Conservation (phyloP, 2,113 vertebrate species). For the Platichthys flesus region DNA sequence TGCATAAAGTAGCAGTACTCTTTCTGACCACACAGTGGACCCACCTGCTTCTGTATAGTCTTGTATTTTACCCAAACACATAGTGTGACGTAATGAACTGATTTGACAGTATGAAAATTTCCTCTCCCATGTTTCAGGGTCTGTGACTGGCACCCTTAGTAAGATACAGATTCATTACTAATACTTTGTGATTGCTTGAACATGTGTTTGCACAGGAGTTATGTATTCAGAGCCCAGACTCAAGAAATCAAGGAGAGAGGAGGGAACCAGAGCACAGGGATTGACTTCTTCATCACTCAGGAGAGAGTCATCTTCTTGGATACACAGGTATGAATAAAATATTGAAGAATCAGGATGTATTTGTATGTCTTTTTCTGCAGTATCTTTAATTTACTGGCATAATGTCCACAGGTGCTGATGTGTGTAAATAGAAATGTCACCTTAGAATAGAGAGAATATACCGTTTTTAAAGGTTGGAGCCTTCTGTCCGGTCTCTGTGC, state of each 20-base stretch:
- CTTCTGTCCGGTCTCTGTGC: no score
- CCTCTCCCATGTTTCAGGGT: background rate
- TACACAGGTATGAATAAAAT: constrained; percentile 85
- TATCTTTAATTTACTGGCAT: no score
- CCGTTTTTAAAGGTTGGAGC: no score
- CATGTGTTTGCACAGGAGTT: constrained; percentile 78
- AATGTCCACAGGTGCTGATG: no score
- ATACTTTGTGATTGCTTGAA: no score
- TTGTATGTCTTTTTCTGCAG: background rate
- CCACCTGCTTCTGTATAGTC: background rate
- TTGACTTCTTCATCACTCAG: constrained; percentile 95
- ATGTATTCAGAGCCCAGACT: constrained; percentile 91
- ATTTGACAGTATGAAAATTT: no score
- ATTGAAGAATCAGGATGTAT: background rate
- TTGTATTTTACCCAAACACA: no score
- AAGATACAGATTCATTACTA: background rate
- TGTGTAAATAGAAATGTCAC: background rate
- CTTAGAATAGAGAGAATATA: background rate
- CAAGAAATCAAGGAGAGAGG: constrained; percentile 93
- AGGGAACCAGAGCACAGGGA: constrained; percentile 92
- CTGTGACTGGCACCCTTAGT: background rate
- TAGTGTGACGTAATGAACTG: no score
- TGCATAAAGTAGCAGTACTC: background rate
- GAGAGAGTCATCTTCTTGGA: constrained; percentile 94
- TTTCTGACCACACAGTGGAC: constrained; percentile 28